Evolutionary conservation across 2,888 invertebrate species (phyloP).

Genomic region (Lycophotia porphyrea): DNA sequence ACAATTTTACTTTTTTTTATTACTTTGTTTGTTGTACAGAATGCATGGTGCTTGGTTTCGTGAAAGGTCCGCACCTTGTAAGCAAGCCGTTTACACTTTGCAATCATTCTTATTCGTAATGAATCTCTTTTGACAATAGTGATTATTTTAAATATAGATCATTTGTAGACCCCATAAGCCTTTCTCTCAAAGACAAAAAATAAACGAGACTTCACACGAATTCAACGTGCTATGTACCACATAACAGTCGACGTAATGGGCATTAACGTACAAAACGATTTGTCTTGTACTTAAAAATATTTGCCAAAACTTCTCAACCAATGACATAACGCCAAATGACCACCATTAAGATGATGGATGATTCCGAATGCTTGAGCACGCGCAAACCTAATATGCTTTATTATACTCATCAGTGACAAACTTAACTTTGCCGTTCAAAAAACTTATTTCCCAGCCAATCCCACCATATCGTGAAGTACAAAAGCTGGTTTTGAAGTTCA

Average conservation of each 20-base stretch:
- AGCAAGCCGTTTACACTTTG: too few species aligned
- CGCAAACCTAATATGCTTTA: conserved; percentile 62
- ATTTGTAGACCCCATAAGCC: conserved; percentile 14
- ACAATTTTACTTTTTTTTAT: too few species aligned
- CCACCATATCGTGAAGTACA: background rate
- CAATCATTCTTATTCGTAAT: background rate
- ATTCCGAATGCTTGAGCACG: conserved; percentile 60
- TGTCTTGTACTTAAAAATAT: conserved; percentile 65
- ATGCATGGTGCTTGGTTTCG: too few species aligned
- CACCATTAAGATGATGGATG: conserved; percentile 66
- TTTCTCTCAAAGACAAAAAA: conserved; percentile 51
- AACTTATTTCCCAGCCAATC: background rate
- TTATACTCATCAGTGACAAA: conserved; percentile 51
- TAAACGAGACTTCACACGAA: conserved; percentile 38
- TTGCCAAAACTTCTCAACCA: conserved; percentile 64
- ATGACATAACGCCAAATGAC: conserved; percentile 67
- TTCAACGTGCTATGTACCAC: conserved; percentile 33
- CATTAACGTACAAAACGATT: conserved; percentile 63
- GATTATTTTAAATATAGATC: conserved; percentile 3
- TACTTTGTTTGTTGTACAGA: too few species aligned
- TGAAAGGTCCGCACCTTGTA: too few species aligned
- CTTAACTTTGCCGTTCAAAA: conserved; percentile 28
- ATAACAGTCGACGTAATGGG: conserved; percentile 53
- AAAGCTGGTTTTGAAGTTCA: background rate
- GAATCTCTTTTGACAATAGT: background rate